Evolutionary conservation across 1,140 invertebrate genomes (phyloP).

Genomic region (Eupristina koningsbergeri): DNA sequence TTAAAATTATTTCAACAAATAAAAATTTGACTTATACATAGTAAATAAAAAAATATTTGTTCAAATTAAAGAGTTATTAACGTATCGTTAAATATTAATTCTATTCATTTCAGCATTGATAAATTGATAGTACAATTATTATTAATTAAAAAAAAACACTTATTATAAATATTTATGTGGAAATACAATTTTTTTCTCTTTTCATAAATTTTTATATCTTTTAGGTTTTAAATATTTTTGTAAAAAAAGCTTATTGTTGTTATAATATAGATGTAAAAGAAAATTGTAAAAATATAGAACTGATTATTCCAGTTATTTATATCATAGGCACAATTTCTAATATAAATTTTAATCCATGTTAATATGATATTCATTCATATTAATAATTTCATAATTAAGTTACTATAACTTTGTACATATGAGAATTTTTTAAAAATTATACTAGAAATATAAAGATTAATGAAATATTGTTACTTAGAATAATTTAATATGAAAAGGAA

Average conservation of each 20-base stretch:
- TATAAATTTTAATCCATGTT: constrained; percentile 18
- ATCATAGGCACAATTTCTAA: constrained; percentile 33
- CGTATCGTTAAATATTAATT: too few relatives aligned
- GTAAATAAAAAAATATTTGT: constrained; percentile 31
- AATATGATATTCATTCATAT: constrained; percentile 33
- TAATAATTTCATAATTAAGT: constrained; percentile 28
- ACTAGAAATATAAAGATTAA: constrained; percentile 37
- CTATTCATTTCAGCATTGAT: not conserved
- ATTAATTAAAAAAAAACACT: constrained; percentile 21
- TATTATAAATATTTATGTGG: constrained; percentile 12
- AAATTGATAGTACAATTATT: constrained; percentile 46
- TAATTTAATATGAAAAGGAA: constrained; percentile 51
- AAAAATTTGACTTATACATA: not conserved
- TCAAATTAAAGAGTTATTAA: constrained; percentile 16
- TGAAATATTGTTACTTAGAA: constrained; percentile 53
- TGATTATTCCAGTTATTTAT: constrained; percentile 34
- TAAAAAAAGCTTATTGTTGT: constrained; percentile 12
- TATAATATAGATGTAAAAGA: constrained; percentile 13
- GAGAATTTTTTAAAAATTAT: constrained; percentile 31
- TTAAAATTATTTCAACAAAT: constrained; percentile 28
- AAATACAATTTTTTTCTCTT: constrained; percentile 14
- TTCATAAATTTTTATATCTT: constrained; percentile 28
- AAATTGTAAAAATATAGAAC: constrained; percentile 24
- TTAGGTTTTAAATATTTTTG: constrained; percentile 20
- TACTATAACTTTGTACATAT: constrained; percentile 43